Evolutionary conservation across 2,797 vertebrate species (phyloP).

Genomic region (Eidolon dupreanum): DNA sequence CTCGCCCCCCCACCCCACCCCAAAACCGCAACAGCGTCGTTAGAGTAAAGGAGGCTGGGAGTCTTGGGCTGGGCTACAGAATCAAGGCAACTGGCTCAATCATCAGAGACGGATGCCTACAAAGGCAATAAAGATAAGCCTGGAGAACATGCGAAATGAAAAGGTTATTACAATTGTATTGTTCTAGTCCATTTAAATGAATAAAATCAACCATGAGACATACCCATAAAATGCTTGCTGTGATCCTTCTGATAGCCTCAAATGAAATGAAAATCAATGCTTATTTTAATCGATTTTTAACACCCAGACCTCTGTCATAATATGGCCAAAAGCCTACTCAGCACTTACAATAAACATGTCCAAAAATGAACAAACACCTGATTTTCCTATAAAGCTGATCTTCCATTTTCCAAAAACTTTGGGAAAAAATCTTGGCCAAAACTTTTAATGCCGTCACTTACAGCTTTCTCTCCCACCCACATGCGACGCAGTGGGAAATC

Average conservation of each 20-base stretch:
- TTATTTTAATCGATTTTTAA: neutral
- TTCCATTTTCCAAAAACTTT: neutral
- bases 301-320: neutral
- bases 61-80: neutral
- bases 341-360: neutral
- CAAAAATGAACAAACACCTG: neutral
- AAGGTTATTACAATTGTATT: neutral
- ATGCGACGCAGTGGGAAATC: neutral
- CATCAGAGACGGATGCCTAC: neutral
- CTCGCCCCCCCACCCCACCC: neutral
- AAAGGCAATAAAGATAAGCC: no score
- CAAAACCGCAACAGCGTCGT: accelerated
- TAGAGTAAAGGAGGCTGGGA: neutral
- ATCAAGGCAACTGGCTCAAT: neutral
- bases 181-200: neutral
- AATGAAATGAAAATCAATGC: neutral
- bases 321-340: neutral
- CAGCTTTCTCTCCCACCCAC: neutral
- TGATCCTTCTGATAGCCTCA: neutral
- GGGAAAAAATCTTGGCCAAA: neutral
- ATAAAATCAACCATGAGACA: neutral
- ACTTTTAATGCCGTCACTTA: neutral
- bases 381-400: neutral
- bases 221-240: neutral
- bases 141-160: neutral